phyloP scores from a whole-genome alignment of 2,797 vertebrate species.

The Chloroceryle inda region DNA sequence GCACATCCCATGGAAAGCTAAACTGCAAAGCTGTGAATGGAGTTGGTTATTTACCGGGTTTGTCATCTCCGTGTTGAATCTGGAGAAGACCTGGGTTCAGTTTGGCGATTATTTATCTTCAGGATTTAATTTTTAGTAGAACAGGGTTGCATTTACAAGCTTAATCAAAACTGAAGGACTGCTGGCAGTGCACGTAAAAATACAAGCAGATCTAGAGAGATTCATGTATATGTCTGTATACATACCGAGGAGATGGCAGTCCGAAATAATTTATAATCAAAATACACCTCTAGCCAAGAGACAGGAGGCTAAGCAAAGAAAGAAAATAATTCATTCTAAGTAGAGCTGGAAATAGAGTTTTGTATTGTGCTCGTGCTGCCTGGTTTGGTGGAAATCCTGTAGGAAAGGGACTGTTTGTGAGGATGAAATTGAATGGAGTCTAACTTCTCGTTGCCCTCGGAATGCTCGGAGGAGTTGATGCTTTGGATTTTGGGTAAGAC shows the following conservation, averaged over 20 bases:
- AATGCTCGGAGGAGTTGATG: background rate
- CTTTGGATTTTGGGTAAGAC: background rate
- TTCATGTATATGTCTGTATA: background rate
- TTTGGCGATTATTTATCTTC: background rate
- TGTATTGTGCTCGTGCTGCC: background rate
- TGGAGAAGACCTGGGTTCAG: background rate
- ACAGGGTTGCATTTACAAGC: background rate
- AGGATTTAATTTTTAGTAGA: background rate
- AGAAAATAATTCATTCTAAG: conserved; percentile 19
- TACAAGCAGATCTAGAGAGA: background rate
- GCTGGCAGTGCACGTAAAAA: background rate
- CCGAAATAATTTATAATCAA: conserved; percentile 29
- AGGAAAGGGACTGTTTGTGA: background rate
- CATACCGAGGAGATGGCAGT: background rate
- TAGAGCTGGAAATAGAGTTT: background rate
- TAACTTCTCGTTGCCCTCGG: background rate
- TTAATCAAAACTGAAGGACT: background rate
- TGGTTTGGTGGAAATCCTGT: background rate
- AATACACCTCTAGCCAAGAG: background rate
- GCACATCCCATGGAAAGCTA: background rate
- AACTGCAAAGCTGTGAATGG: background rate
- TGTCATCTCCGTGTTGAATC: background rate
- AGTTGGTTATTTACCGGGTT: background rate
- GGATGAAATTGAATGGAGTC: background rate
- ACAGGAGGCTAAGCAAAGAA: background rate